phyloP scores from a whole-genome alignment of 2,113 vertebrate species.

The Neoarius graeffei region DNA sequence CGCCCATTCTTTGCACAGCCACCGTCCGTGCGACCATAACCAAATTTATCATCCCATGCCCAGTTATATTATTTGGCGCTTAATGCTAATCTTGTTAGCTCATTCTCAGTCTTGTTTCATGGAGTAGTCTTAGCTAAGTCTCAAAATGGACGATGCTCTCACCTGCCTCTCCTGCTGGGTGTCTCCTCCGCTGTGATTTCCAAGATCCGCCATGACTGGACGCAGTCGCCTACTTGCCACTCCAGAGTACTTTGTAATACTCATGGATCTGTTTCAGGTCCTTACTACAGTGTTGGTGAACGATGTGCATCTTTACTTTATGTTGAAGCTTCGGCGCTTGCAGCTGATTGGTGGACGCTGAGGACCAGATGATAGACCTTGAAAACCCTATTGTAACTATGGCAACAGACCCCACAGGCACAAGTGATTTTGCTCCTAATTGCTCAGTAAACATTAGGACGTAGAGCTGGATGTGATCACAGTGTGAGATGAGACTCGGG shows the following conservation, averaged over 20 bases:
- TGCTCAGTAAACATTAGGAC: conserved; percentile 73
- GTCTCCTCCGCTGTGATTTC: conserved; percentile 67
- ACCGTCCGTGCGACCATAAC: conserved; percentile 62
- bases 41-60: conserved; percentile 54
- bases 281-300: conserved; percentile 86
- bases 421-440: conserved; percentile 82
- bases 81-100: conserved; percentile 68
- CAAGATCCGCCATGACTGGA: conserved; percentile 86
- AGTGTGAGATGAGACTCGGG: conserved; percentile 26
- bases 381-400: conserved; percentile 90
- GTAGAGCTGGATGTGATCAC: conserved; percentile 49
- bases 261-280: conserved; percentile 83
- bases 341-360: conserved; percentile 88
- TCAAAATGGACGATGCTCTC: conserved; percentile 82
- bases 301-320: conserved; percentile 93
- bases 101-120: conserved; percentile 65
- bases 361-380: conserved; percentile 93
- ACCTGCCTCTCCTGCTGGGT: conserved; percentile 84
- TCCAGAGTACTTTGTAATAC: conserved; percentile 76
- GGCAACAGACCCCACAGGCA: conserved; percentile 92
- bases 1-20: conserved; percentile 53
- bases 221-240: conserved; percentile 76
- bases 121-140: conserved; percentile 70
- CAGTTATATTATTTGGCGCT: conserved; percentile 60
- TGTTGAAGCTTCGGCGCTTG: conserved; percentile 87